Evolutionary conservation across 2,113 vertebrate species (phyloP), one percentile per base, ranked within the genome.

Genomic region (Cromileptes altivelis): DNA sequence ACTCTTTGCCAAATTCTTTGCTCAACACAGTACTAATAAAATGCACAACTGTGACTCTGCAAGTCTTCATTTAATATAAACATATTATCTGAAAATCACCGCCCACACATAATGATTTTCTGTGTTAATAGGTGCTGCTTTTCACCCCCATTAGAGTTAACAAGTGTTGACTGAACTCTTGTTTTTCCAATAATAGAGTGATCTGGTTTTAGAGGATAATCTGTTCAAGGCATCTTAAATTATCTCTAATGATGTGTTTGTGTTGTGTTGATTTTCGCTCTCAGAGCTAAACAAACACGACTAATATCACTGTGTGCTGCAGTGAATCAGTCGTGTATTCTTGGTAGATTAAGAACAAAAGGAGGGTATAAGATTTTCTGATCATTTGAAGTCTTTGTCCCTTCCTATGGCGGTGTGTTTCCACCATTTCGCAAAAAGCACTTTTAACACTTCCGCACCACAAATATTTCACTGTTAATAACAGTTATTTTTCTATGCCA

Each of bases 381-480:
- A 62, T 73, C 72, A 12, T 84, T 89, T 78, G 70, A 62, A 82
- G 82, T 37, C 40, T 85, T 76, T 74, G 18, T 62, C 50, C 85
- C 57, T 49, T 56, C 37, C 47, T 67, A 56, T 37, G 27, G 23
- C 17, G 1, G 27, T 45, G 57, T 55, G 70, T 69, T 76, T 45
- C 62, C 47, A 77, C 37, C 18, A 13, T 63, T 88, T 80, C 18
- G 61, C 76, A 61, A 82, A 88, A 75, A 79, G 57, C 57, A 53
- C 78, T 81, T 49, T 79, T 60, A 67, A 81, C 80, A 81, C 81
- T 76, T 87, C 45, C 18, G 75, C 84, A 77, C 57, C 1, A 57
- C 72, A 84, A 76, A 88, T 76, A 85, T 85, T 91, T 86, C 61
- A 80, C 63, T 37, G 75, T 68, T 79, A 81, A 70, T 56, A 81